Conservation (phyloP, 1,140 invertebrate species). For the Artemia franciscana region DNA sequence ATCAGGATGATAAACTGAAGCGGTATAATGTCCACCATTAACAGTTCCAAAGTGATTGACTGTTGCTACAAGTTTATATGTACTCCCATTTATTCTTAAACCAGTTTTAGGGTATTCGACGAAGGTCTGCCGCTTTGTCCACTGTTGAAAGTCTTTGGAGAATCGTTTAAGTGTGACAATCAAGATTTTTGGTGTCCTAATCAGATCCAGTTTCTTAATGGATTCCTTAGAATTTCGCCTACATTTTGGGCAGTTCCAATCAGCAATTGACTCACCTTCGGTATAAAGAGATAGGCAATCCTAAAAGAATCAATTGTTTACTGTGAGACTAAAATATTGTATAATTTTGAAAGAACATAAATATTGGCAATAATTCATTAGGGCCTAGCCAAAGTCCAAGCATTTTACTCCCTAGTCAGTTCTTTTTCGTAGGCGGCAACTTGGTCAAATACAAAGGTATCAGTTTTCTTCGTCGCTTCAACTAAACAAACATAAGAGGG, state of each 20-base stretch:
- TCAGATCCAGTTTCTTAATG: conserved; percentile 73
- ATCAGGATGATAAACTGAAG: conserved; percentile 24
- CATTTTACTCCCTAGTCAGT: too few relatives aligned
- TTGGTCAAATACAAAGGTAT: too few relatives aligned
- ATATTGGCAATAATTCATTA: too few relatives aligned
- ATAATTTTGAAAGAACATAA: too few relatives aligned
- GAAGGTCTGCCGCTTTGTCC: conserved; percentile 54
- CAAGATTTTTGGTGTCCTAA: conserved; percentile 58
- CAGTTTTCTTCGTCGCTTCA: too few relatives aligned
- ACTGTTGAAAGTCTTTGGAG: conserved; percentile 13
- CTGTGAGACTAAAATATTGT: too few relatives aligned
- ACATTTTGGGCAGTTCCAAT: conserved; percentile 72
- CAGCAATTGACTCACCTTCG: conserved; percentile 49
- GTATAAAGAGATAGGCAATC: conserved; percentile 59
- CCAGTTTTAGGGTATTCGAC: conserved; percentile 62
- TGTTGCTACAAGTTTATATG: conserved; percentile 52
- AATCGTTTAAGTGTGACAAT: conserved; percentile 75
- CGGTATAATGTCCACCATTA: conserved; percentile 75
- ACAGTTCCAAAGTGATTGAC: conserved; percentile 78
- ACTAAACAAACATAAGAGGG: too few relatives aligned
- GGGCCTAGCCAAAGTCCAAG: too few relatives aligned
- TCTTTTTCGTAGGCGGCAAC: too few relatives aligned
- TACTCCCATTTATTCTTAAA: conserved; percentile 24
- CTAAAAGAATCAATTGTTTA: conserved; percentile 25
- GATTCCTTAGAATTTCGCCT: conserved; percentile 50